Base-by-base conservation (phyloP, 2,888 invertebrate species). In the Sphecodes monilicornis region DNA sequence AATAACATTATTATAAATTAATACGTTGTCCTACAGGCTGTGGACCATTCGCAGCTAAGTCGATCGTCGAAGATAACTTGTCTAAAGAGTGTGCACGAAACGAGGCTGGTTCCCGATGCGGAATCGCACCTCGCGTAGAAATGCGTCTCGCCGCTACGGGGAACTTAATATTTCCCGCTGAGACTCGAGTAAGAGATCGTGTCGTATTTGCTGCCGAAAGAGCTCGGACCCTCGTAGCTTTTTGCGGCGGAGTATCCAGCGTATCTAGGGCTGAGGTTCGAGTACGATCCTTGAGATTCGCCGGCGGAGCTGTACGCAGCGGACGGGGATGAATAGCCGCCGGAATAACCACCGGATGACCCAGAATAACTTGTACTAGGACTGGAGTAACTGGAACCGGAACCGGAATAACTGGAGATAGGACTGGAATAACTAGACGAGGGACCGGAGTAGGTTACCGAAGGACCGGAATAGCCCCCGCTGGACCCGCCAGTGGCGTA, bases 181-280 rank as follows among this genome's bases (percentile, higher is more conserved):
- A 91, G 89, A 77, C 92, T 91, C 4, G 94, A 95, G 70, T 95
- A 95, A 26, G 94, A 94, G 76, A 95, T 94, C 32, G 94, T 95
- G 76, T 95, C 94, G 83, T 95, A 95, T 78, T 92, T 92, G 8
- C 90, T 87, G 66, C 87, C 84, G 5, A 76, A 80, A 0, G 90
- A 78, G 13, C 92, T 90, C 22, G 73, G 29, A 54, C 80, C 90
- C 1, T 92, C 90, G 75, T 89, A 88, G 22, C 91, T 87, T 60
- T 91, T 92, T 4, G 86, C 86, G 0, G 84, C 84, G 0, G 92
- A 79, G 64, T 93, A 93, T 6, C 90, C 89, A 5, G 92, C 77
- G 80, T 93, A 94, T 54, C 92, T 91, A 0, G 93, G 92, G 13
- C 86, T 92, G n/a, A 90, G 64, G 70, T 89, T 91, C 18, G 94